Base-by-base conservation (phyloP, 2,888 invertebrate species). In the Drosophila stalkeri region DNA sequence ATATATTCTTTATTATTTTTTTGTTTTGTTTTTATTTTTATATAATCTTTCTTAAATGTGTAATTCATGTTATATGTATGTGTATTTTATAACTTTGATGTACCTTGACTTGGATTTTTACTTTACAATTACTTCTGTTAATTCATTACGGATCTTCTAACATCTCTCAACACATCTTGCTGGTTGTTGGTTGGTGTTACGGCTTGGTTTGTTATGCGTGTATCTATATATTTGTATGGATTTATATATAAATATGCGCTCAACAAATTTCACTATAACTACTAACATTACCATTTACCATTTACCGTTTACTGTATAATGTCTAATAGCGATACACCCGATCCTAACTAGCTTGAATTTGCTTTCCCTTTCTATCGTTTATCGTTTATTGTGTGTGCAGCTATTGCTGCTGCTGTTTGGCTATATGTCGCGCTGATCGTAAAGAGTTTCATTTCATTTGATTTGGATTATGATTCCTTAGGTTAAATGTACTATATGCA, bases 11-110 rank as follows among this genome's bases (percentile, higher is more conserved):
- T 85, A 85, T 85, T 85, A 81, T 79, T 66, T 75, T 70, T 70
- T 63, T 79, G 23, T 47, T 63, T 61, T 83, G 49, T 51, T 82
- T 77, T 75, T 79, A 67, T 49, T 75, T 86, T 86, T 84, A 86
- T 84, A 84, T 85, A 85, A 85, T 89, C 89, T 72, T 89, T 85
- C 87, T 86, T 89, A 86, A 89, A 89, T 89, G 76, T 86, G 89
- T 85, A 89, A 79, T 81, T 86, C 81, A 84, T 83, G 69, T 83
- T 73, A 74, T 86, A 75, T 64, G 69, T 86, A 75, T 64, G 72
- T 83, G 75, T 82, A 86, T 73, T 76, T 72, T 80, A 61, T 68
- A 72, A 76, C 80, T 75, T 68, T 79, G 69, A 77, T 81, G 79
- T 86, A 79, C 74, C 74, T 71, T 79, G 84, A 86, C 64, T 72